Conservation (phyloP, 2,113 vertebrate species). For the Aptenodytes patagonicus region DNA sequence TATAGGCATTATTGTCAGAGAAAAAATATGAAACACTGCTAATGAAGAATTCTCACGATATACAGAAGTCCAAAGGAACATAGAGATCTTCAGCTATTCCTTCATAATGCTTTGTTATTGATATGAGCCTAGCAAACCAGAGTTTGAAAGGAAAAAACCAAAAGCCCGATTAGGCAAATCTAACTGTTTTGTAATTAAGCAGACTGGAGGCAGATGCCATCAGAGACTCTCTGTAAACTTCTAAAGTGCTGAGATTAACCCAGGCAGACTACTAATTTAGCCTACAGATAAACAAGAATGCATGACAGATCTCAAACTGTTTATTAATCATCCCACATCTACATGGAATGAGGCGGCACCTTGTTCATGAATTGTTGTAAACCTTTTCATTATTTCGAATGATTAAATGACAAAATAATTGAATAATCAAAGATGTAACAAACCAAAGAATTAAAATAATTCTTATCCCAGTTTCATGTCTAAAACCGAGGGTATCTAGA, state of each 20-base stretch:
- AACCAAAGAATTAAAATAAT: neutral
- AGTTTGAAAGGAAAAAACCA: neutral
- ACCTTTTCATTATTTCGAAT: neutral
- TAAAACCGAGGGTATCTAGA: neutral
- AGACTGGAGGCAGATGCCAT: conserved; percentile 19
- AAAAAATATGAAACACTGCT: neutral
- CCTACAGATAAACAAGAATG: neutral
- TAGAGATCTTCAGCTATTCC: neutral
- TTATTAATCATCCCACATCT: neutral
- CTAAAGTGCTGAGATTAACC: conserved; percentile 40
- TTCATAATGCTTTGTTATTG: neutral
- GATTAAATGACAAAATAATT: neutral
- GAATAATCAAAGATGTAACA: neutral
- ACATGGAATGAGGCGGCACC: neutral
- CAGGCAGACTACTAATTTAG: conserved; percentile 2
- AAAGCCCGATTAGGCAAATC: neutral
- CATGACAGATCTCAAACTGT: neutral
- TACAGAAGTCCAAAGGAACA: neutral
- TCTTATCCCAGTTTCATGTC: neutral
- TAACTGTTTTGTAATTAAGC: conserved; percentile 30
- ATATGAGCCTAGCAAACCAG: conserved; percentile 27
- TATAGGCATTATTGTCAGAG: neutral
- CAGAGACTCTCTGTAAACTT: conserved; percentile 42
- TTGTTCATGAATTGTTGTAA: neutral
- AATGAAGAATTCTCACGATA: neutral